These are phyloP conservation scores for Limnephilus lunatus DNA, from an alignment of 2,888 invertebrate species.

Conservation along the genomic window DNA sequence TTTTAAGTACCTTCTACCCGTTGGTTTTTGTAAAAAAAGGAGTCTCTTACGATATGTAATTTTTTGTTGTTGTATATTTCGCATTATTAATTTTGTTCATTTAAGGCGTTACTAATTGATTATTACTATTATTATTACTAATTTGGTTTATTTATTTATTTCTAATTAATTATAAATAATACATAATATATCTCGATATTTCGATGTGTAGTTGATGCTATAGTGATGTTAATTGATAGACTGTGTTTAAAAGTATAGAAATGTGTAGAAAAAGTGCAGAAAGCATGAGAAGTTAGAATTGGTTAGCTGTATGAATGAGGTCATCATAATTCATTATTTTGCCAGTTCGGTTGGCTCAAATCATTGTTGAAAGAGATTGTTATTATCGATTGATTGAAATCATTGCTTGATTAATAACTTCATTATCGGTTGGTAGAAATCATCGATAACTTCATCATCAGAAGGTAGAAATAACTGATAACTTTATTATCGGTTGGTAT, in stretches of 20 bases:
- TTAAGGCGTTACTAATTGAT: slow-evolving; percentile 2
- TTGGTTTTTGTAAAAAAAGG: neutral
- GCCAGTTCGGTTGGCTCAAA: neutral
- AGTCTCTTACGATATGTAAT: neutral
- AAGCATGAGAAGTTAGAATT: neutral
- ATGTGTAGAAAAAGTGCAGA: neutral
- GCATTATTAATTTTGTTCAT: neutral
- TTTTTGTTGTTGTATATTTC: neutral
- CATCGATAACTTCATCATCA: neutral
- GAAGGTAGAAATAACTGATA: neutral
- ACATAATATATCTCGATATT: neutral
- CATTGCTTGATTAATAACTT: neutral
- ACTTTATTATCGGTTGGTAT: neutral
- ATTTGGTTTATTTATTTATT: neutral
- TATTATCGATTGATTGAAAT: neutral
- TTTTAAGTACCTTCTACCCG: neutral
- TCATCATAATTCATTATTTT: neutral
- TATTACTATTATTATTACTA: neutral
- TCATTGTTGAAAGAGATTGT: neutral
- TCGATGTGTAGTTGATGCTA: neutral
- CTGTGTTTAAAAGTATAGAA: neutral
- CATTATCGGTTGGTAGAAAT: neutral
- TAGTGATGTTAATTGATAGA: neutral
- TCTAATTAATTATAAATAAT: neutral
- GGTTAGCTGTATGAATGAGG: neutral